These are phyloP conservation scores for Cinclus mexicanus DNA, from an alignment of 2,113 vertebrate species.

Conservation along the genomic window DNA sequence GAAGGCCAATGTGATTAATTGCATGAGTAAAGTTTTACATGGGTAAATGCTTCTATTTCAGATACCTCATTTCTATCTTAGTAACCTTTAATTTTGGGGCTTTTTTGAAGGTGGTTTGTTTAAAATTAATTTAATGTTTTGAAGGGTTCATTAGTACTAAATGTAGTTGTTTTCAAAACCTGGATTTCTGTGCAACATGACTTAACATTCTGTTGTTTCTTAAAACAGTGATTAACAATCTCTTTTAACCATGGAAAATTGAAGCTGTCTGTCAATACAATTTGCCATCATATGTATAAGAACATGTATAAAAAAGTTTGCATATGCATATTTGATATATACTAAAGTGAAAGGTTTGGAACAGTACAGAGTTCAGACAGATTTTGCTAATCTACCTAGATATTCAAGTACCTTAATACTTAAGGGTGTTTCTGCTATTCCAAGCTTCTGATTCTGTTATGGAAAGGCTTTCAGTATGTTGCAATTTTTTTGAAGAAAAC, in stretches of 20 bases:
- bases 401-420: background rate
- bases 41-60: background rate
- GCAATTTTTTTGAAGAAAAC: background rate
- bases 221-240: background rate
- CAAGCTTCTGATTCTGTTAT: background rate
- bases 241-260: background rate
- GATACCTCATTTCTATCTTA: background rate
- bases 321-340: background rate
- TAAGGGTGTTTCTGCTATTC: background rate
- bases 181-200: background rate
- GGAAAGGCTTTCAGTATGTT: background rate
- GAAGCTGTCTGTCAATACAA: background rate
- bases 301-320: background rate
- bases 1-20: background rate
- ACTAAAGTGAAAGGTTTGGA: background rate
- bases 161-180: background rate
- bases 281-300: background rate
- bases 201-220: background rate
- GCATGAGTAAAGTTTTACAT: background rate
- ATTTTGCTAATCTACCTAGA: background rate
- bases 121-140: background rate
- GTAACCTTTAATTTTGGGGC: accelerated
- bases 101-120: background rate
- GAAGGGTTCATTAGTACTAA: background rate
- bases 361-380: background rate